Conservation (phyloP, 1,140 invertebrate genomes). For the Drosophila nikananu region DNA sequence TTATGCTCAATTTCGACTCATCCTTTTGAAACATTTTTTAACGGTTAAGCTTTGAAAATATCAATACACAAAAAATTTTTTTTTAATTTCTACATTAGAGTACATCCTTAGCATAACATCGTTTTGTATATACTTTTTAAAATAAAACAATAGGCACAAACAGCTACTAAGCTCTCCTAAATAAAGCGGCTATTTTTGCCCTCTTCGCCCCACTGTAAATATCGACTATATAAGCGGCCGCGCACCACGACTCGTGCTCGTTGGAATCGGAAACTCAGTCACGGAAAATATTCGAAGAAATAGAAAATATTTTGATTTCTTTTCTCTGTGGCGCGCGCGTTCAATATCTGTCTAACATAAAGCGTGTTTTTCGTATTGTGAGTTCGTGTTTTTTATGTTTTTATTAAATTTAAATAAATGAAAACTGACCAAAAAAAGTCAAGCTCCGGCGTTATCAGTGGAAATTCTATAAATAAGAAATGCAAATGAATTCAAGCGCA, state of each 20-base stretch:
- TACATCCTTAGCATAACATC: too few relatives aligned
- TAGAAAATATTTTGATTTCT: constrained; percentile 16
- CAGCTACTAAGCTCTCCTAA: not conserved
- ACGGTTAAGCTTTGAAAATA: too few relatives aligned
- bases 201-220: constrained; percentile 2
- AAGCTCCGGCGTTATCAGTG: constrained; percentile 49
- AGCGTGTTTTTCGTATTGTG: not conserved
- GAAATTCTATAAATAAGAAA: constrained; percentile 9
- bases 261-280: not conserved
- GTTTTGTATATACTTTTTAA: too few relatives aligned
- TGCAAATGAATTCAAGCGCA: constrained; percentile 6
- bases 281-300: constrained; percentile 5
- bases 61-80: too few relatives aligned
- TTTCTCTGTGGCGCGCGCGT: constrained; percentile 1
- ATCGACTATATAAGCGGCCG: constrained; percentile 14
- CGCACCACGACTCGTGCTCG: constrained; percentile 5
- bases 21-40: too few relatives aligned
- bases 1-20: too few relatives aligned
- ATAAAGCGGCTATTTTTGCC: not conserved
- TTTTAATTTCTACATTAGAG: too few relatives aligned
- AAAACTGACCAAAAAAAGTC: not conserved
- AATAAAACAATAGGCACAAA: too few relatives aligned
- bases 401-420: constrained; percentile 19
- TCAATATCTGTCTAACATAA: not conserved
- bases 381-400: constrained; percentile 10